Base-by-base conservation (phyloP, 1,140 invertebrate genomes). In the Cydia fagiglandana region DNA sequence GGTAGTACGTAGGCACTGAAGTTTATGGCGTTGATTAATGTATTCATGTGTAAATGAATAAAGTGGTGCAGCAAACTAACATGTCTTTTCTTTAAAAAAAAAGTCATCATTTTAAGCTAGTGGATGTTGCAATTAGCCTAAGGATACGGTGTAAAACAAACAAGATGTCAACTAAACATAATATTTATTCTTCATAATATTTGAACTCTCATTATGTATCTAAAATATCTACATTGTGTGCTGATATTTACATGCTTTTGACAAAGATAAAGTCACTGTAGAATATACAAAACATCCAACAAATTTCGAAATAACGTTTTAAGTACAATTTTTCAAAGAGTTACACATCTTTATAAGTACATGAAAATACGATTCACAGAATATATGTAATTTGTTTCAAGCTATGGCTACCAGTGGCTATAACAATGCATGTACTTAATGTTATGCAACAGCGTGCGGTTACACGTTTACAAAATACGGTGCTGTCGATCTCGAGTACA, bases 11-110 rank as follows among this genome's bases (percentile, higher is more conserved):
- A 91, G 89, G 86, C 89, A 89, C 86, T 88, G 87, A 88, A 91
- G 88, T 92, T 92, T 92, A 92, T 91, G 91, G 88, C 84, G 91
- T 92, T 92, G 83, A 90, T 81, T 84, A 88, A 87, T 90, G 85
- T 91, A 90, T 89, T 90, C 89, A 85, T 92, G 86, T 92, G 83
- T 89, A 81, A 89, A 88, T 84, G 79, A 87, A 86, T 92, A 90
- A 89, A 90, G 77, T 86, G 86, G 83, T 86, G 81, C 88, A 89
- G 81, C 81, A 85, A 85, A 81, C 28, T 75, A 38, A 78, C 45
- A 68, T 50, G 79, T 76, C 75, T 84, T 82, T 80, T 77, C 68
- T 78, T 82, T 74, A 76, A 56, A 70, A 24, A 13, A 34, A 73
- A 17, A 56, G n/a, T n/a, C 53, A 24, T 24, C 24, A 24, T 24